These are phyloP conservation scores for Geodia barretti DNA, from an alignment of 37 sponge, comb jelly and placozoan genomes.

Conservation along the genomic window DNA sequence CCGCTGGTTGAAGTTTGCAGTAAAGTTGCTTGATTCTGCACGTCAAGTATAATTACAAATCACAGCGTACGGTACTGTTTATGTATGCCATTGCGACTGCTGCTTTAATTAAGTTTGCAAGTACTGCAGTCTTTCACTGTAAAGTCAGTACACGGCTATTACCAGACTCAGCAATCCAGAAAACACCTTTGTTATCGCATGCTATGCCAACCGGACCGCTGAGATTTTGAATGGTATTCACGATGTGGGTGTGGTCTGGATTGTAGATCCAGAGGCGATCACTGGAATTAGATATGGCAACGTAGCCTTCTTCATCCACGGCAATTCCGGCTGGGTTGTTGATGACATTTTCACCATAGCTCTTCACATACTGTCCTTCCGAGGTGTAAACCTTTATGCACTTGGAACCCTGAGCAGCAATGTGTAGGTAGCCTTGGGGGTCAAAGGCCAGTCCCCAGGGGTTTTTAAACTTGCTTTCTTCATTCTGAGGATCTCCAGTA, in stretches of 20 bases:
- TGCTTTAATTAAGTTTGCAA: no score
- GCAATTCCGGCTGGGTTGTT: constrained; percentile 25
- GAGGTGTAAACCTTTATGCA: constrained; percentile 28
- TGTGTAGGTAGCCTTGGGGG: constrained; percentile 15
- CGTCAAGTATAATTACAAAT: no score
- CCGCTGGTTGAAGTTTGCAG: no score
- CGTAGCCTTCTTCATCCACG: constrained; percentile 29
- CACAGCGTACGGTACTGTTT: no score
- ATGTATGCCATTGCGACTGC: no score
- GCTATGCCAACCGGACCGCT: background rate
- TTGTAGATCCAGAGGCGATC: background rate
- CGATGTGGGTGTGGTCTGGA: background rate
- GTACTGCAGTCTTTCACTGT: no score
- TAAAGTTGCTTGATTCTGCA: no score
- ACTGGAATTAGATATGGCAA: background rate
- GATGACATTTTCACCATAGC: constrained; percentile 15
- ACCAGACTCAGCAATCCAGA: background rate
- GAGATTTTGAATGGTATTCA: background rate
- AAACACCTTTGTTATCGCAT: background rate
- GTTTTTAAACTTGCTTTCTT: background rate
- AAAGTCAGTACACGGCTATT: background rate
- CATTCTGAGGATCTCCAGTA: background rate
- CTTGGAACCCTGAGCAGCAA: constrained; percentile 8
- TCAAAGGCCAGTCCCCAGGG: constrained; percentile 47
- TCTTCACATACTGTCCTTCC: constrained; percentile 11